These are phyloP conservation scores for Tupiocoris notatus DNA, from an alignment of 2,888 invertebrate species.

Conservation along the genomic window DNA sequence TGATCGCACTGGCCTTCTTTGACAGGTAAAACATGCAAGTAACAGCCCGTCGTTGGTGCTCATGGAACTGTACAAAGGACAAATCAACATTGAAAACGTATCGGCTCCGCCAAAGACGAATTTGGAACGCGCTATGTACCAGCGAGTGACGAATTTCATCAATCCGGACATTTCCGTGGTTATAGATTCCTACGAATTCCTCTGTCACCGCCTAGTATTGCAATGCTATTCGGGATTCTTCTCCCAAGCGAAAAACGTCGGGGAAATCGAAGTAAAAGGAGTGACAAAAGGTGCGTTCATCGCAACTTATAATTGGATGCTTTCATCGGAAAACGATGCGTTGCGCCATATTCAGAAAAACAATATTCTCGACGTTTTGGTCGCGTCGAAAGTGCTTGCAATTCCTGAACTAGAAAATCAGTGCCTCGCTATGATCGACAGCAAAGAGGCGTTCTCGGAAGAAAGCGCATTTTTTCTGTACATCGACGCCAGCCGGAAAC, in stretches of 20 bases:
- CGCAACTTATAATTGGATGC: slow-evolving; percentile 80
- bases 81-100: neutral
- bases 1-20: too few relatives aligned
- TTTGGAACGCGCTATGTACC: slow-evolving; percentile 19
- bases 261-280: slow-evolving; percentile 47
- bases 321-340: slow-evolving; percentile 63
- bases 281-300: slow-evolving; percentile 63
- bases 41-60: neutral
- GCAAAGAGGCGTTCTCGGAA: slow-evolving; percentile 68
- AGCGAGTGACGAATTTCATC: slow-evolving; percentile 9
- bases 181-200: slow-evolving; percentile 66
- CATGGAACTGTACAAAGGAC: slow-evolving; percentile 3
- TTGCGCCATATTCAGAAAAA: slow-evolving; percentile 65
- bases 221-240: slow-evolving; percentile 69
- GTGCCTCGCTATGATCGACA: slow-evolving; percentile 73
- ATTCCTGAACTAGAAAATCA: slow-evolving; percentile 68
- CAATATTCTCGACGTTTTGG: slow-evolving; percentile 70
- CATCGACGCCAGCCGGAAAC: slow-evolving; percentile 60
- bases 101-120: slow-evolving; percentile 18
- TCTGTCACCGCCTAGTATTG: slow-evolving; percentile 67
- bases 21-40: neutral
- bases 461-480: slow-evolving; percentile 72
- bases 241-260: slow-evolving; percentile 53
- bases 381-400: slow-evolving; percentile 68
- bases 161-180: slow-evolving; percentile 64